Conservation (phyloP, 2,888 invertebrate species). For the Ectemnius cavifrons region DNA sequence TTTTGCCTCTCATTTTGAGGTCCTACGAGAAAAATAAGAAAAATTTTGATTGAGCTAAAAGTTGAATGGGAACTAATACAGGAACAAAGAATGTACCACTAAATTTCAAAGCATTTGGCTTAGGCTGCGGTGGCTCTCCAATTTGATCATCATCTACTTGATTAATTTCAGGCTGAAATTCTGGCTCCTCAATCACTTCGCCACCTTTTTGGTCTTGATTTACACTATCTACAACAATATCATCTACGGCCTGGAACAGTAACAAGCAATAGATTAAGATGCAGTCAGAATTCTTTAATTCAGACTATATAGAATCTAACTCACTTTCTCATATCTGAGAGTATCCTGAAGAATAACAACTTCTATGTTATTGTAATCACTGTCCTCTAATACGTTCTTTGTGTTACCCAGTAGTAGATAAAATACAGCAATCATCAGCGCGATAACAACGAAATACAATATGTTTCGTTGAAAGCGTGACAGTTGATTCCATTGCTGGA, state of each 20-base stretch:
- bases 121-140: constrained; percentile 74
- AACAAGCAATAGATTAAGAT: neutral
- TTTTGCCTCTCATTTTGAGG: constrained; percentile 89
- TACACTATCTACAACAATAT: constrained; percentile 71
- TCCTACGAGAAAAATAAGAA: constrained; percentile 77
- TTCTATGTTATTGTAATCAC: constrained; percentile 65
- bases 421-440: constrained; percentile 81
- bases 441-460: constrained; percentile 82
- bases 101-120: constrained; percentile 69
- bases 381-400: constrained; percentile 68
- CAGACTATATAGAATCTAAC: neutral
- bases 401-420: constrained; percentile 81
- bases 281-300: neutral
- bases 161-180: constrained; percentile 74
- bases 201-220: constrained; percentile 70
- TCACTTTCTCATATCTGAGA: constrained; percentile 64
- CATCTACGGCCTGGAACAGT: constrained; percentile 64
- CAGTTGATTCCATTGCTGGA: constrained; percentile 91
- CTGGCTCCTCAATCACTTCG: constrained; percentile 79
- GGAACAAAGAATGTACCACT: constrained; percentile 56
- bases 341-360: constrained; percentile 57
- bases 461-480: constrained; percentile 90
- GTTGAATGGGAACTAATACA: neutral
- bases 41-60: neutral
- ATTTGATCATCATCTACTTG: constrained; percentile 75